Base-by-base conservation (phyloP, 2,113 vertebrate species). In the Cynocephalus volans region DNA sequence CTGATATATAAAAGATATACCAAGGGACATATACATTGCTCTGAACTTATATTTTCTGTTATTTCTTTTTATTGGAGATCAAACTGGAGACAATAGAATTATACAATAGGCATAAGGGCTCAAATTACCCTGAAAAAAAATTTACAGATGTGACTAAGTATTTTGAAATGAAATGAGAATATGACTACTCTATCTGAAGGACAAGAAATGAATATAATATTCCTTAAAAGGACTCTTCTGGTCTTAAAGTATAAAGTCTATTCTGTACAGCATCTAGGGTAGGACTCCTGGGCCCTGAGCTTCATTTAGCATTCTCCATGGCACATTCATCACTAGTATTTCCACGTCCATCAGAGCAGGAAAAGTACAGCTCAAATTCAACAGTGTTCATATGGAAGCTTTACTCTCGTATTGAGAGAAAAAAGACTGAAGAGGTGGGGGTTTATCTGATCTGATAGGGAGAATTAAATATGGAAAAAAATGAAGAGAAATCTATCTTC, bases 391-490 rank as follows among this genome's bases (percentile, higher is more conserved):
- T 12, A 48, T 82, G 41, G 73, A 31, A 83, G 17, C 31, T 97
- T 77, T 76, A 64, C 18, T 90, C 12, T 65, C 75, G 62, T 12
- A 83, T n/a, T 60, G 21, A 82, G 21, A 81, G 58, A 85, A 84
- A 84, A 19, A 88, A 33, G 26, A 76, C 33, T 85, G 58, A 92
- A 72, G 67, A 50, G 5, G 6, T 84, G 3, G 28, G 8, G 7
- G 31, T 6, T 88, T 33, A 97, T n/a, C n/a, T 90, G 8, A 70
- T 33, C 76, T 0, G 0, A 65, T 10, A 41, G 8, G 17, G 73
- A 52, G 75, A 98, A 95, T 33, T 97, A 80, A 87, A 84, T 3
- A 56, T n/a, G 62, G 54, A n/a, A 69, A 45, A 91, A 93, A 76
- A 77, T 72, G 73, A 48, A 96, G 36, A 93, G n/a, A 83, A 28